phyloP scores from a whole-genome alignment of 2,113 vertebrate genomes.

The Zosterops pallidus region DNA sequence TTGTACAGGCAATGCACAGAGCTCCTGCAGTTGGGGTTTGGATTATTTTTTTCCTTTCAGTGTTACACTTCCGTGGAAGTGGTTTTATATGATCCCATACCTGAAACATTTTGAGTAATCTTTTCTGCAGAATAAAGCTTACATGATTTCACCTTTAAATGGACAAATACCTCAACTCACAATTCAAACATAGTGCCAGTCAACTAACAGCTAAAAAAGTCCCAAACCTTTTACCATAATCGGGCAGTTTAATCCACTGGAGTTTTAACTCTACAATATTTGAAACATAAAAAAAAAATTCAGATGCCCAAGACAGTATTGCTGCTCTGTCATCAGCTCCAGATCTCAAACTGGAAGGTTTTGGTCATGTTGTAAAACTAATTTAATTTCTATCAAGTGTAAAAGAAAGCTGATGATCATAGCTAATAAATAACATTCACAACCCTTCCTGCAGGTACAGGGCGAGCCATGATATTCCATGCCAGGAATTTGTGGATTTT shows the following conservation, averaged over 20 bases:
- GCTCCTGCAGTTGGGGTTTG: not conserved
- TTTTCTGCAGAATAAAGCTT: not conserved
- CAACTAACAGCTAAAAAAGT: not conserved
- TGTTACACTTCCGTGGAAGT: not conserved
- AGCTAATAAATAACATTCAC: not conserved
- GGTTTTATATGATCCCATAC: not conserved
- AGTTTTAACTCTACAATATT: not conserved
- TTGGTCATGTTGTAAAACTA: not conserved
- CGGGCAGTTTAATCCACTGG: not conserved
- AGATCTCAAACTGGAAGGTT: not conserved
- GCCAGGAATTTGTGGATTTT: not conserved
- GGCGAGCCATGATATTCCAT: fast-evolving
- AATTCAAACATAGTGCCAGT: not conserved
- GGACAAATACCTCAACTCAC: not conserved
- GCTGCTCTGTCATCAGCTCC: not conserved
- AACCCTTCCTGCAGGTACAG: not conserved
- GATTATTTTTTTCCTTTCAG: not conserved
- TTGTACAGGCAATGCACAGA: not conserved
- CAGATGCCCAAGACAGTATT: not conserved
- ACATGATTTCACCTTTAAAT: not conserved
- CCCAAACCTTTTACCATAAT: not conserved
- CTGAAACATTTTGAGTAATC: not conserved
- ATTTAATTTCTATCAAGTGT: not conserved
- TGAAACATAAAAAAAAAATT: not conserved
- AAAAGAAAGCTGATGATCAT: not conserved